phyloP scores from a whole-genome alignment of 2,797 vertebrate genomes.

The Sebastes iracundus region DNA sequence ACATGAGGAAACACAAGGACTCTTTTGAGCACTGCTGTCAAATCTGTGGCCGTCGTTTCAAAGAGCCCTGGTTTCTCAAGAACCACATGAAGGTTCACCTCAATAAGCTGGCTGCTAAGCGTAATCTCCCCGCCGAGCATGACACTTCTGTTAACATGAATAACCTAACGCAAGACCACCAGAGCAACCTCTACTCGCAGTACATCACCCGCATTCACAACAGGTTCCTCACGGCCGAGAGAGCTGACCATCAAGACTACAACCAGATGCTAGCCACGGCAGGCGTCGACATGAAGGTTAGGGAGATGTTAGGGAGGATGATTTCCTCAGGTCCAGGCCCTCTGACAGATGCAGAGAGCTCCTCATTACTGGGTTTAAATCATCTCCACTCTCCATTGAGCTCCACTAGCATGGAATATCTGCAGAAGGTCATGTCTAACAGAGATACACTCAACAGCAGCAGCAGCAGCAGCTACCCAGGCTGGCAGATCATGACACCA shows the following conservation, averaged over 20 bases:
- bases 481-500: constrained; percentile 96
- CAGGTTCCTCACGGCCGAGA: constrained; percentile 90
- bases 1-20: constrained; percentile 99
- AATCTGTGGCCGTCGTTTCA: constrained; percentile 97
- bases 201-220: constrained; percentile 95
- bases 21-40: constrained; percentile 99
- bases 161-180: constrained; percentile 89
- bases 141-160: constrained; percentile 87
- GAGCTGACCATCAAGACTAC: constrained; percentile 88
- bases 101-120: constrained; percentile 96
- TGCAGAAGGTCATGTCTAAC: constrained; percentile 92
- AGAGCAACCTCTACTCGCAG: constrained; percentile 92
- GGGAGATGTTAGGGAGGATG: constrained; percentile 94
- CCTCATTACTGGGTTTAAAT: constrained; percentile 90
- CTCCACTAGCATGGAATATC: constrained; percentile 91
- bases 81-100: constrained; percentile 99
- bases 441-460: constrained; percentile 90
- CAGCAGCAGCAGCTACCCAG: constrained; percentile 85
- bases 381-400: constrained; percentile 91
- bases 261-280: constrained; percentile 89
- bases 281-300: constrained; percentile 91
- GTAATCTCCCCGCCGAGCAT: constrained; percentile 85
- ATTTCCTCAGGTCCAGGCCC: constrained; percentile 75
- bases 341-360: constrained; percentile 86
- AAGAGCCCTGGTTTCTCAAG: constrained; percentile 99